Percentiles rank a stretch among this genome's conserved stretches.
Conservation (phyloP, 2,797 vertebrate genomes). For the Sciurus vulgaris region DNA sequence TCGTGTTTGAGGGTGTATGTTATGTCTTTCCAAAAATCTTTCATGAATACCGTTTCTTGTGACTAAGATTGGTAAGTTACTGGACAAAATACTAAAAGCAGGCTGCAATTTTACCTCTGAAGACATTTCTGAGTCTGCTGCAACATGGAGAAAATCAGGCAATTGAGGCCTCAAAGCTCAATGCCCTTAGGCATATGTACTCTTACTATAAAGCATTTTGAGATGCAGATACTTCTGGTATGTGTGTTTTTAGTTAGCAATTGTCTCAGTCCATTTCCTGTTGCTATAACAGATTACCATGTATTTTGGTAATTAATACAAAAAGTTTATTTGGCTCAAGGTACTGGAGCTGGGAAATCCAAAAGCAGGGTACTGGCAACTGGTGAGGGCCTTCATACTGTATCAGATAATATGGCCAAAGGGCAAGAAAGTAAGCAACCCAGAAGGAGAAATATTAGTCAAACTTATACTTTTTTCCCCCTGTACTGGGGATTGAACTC, state of each 20-base stretch:
- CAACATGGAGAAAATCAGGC: neutral
- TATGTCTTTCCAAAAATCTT: neutral
- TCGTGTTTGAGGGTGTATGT: fast-evolving
- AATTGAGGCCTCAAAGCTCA: neutral
- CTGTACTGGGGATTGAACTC: neutral
- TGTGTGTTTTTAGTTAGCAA: neutral
- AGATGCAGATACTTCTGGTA: neutral
- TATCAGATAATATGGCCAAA: neutral
- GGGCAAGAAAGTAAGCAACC: neutral
- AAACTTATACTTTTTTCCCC: neutral
- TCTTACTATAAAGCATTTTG: neutral
- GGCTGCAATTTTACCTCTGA: neutral
- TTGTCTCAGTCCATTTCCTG: neutral
- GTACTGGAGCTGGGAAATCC: neutral
- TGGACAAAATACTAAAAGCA: neutral
- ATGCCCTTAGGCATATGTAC: too few relatives aligned
- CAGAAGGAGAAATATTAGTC: neutral
- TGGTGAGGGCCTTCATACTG: neutral
- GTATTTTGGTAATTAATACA: too few relatives aligned
- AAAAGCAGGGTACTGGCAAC: fast-evolving
- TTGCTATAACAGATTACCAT: neutral
- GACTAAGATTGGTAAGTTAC: neutral
- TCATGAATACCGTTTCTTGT: neutral
- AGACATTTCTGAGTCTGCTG: neutral
- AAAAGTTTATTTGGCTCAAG: neutral